A percentile compares a stretch with the other conserved stretches of the same genome.
phyloP scores from a whole-genome alignment of 2,113 vertebrate genomes.

The Piaya cayana region DNA sequence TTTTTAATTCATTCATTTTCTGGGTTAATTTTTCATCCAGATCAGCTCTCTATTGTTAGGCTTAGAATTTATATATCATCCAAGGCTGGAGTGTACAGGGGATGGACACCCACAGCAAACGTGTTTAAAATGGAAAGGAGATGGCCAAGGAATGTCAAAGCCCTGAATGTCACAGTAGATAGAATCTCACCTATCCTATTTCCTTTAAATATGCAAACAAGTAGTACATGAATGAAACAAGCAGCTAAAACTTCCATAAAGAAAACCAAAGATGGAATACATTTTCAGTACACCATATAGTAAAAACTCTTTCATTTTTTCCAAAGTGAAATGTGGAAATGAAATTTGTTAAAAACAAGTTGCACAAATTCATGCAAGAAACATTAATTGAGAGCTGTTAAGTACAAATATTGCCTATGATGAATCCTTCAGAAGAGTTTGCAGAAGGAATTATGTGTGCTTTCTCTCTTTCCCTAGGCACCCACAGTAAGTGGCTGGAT shows the following conservation, averaged over 20 bases:
- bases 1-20: not conserved
- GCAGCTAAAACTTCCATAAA: not conserved
- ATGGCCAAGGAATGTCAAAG: not conserved
- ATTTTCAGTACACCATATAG: not conserved
- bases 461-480: not conserved
- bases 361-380: not conserved
- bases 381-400: not conserved
- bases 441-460: not conserved
- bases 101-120: not conserved
- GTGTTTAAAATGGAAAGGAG: not conserved
- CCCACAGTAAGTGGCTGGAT: no score
- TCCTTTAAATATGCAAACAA: not conserved
- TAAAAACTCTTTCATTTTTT: not conserved
- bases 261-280: not conserved
- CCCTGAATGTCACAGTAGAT: not conserved
- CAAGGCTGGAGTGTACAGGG: not conserved
- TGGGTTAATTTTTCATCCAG: not conserved
- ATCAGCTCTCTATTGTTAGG: not conserved
- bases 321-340: not conserved
- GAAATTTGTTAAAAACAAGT: not conserved
- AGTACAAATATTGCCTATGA: rapidly evolving
- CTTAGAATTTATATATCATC: not conserved
- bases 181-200: not conserved
- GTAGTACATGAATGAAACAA: not conserved
- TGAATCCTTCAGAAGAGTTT: not conserved